Evolutionary conservation across 2,888 invertebrate species (phyloP).

Genomic region (Cyrtodaria siliqua): DNA sequence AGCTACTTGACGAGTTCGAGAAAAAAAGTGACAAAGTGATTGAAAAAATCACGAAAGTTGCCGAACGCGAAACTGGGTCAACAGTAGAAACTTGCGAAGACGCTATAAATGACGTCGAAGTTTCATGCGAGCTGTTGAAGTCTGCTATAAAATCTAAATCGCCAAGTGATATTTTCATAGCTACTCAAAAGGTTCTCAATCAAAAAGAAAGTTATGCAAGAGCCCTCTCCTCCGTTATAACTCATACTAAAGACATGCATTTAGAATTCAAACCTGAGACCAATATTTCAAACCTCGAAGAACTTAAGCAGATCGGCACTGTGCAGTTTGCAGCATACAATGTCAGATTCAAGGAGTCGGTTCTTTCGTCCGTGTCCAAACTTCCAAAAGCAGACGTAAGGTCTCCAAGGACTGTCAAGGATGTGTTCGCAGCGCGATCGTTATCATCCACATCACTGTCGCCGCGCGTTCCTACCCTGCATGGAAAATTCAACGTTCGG

Average conservation of each 20-base stretch:
- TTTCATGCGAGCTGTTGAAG: constrained; percentile 37
- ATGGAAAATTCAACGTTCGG: constrained; percentile 37
- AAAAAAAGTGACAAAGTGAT: constrained; percentile 40
- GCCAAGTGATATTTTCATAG: constrained; percentile 42
- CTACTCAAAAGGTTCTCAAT: constrained; percentile 46
- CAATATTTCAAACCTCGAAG: constrained; percentile 35
- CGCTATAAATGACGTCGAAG: constrained; percentile 34
- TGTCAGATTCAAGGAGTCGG: constrained; percentile 39
- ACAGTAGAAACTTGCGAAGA: constrained; percentile 49
- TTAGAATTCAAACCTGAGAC: constrained; percentile 44
- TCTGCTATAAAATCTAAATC: constrained; percentile 16
- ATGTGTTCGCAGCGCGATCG: constrained; percentile 27
- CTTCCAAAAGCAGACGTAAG: constrained; percentile 51
- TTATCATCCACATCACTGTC: constrained; percentile 30
- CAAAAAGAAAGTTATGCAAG: constrained; percentile 53
- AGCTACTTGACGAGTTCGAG: constrained; percentile 56
- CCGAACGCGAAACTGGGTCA: constrained; percentile 22
- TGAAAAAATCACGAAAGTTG: constrained; percentile 41
- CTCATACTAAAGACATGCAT: constrained; percentile 38
- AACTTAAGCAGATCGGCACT: constrained; percentile 31
- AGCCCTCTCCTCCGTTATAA: constrained; percentile 47
- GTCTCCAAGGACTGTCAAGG: constrained; percentile 44
- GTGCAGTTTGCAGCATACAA: constrained; percentile 40
- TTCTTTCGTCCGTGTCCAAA: constrained; percentile 56
- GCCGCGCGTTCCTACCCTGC: constrained; percentile 16